Evolutionary conservation across 2,113 vertebrate species (phyloP).

Genomic region (Notiomystis cincta): DNA sequence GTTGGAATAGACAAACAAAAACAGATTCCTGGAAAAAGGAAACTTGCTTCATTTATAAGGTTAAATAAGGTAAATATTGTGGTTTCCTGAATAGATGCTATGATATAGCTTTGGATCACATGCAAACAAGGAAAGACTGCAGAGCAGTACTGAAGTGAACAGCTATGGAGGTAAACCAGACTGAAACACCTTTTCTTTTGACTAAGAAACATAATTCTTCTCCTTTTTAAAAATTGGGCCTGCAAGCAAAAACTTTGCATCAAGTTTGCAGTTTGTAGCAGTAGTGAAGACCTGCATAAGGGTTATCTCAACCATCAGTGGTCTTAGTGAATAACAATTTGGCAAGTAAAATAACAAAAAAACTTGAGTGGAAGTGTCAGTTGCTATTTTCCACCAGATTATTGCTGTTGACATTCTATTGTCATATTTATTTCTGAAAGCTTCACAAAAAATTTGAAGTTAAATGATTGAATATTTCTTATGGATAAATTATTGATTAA

Average conservation of each 20-base stretch:
- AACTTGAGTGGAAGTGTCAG: background rate
- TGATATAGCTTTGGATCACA: background rate
- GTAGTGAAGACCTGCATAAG: background rate
- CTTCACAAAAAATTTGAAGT: background rate
- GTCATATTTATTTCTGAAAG: background rate
- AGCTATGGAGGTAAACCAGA: background rate
- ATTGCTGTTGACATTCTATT: background rate
- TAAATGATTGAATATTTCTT: background rate
- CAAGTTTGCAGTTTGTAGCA: background rate
- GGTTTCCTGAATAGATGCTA: background rate
- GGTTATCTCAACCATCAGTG: background rate
- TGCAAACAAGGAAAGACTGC: background rate
- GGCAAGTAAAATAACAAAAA: background rate
- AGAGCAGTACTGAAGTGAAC: background rate
- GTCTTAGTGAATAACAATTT: background rate
- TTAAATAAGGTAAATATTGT: background rate
- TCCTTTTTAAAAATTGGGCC: background rate
- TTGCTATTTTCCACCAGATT: background rate
- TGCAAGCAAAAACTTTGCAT: background rate
- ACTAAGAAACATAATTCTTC: background rate
- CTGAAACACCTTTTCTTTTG: background rate
- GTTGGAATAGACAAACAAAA: background rate
- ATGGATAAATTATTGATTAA: background rate
- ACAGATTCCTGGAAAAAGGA: background rate
- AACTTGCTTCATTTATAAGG: background rate